Percentiles rank a stretch among this genome's conserved stretches.
phyloP scores from a whole-genome alignment of 2,888 invertebrate species.

The Ectemnius continuus region DNA sequence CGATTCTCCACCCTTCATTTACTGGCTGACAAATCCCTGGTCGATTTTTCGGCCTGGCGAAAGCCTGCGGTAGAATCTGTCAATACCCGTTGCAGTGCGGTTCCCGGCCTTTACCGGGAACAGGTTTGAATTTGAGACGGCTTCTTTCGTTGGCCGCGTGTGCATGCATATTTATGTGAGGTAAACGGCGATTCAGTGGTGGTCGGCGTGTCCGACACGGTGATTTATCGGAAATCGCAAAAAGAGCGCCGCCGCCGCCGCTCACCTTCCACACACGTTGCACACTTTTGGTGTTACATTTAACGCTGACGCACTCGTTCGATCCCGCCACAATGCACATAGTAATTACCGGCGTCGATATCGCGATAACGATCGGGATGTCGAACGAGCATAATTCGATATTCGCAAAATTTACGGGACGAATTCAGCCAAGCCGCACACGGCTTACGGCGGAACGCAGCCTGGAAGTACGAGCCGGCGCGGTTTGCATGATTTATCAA shows the following conservation, averaged over 20 bases:
- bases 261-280: no score
- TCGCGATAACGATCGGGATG: conserved; percentile 10
- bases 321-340: conserved; percentile 13
- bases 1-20: conserved; percentile 1
- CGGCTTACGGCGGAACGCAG: background rate
- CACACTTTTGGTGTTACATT: background rate
- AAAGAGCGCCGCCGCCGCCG: background rate
- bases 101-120: conserved; percentile 51
- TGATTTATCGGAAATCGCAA: conserved; percentile 35
- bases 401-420: background rate
- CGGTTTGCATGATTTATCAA: conserved; percentile 25
- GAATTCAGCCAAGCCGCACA: conserved; percentile 1
- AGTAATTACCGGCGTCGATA: conserved; percentile 19
- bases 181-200: background rate
- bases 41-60: conserved; percentile 7
- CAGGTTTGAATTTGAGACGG: conserved; percentile 54
- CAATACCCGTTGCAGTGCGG: conserved; percentile 56
- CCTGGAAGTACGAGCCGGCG: background rate
- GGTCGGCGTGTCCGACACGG: conserved; percentile 4
- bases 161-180: conserved; percentile 20
- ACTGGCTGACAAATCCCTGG: no score
- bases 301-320: conserved; percentile 22
- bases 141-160: conserved; percentile 28
- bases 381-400: background rate
- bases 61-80: conserved; percentile 54